Evolutionary conservation across 1,140 invertebrate species (phyloP), one percentile per base, ranked within the genome.

Genomic region (Samia ricini): DNA sequence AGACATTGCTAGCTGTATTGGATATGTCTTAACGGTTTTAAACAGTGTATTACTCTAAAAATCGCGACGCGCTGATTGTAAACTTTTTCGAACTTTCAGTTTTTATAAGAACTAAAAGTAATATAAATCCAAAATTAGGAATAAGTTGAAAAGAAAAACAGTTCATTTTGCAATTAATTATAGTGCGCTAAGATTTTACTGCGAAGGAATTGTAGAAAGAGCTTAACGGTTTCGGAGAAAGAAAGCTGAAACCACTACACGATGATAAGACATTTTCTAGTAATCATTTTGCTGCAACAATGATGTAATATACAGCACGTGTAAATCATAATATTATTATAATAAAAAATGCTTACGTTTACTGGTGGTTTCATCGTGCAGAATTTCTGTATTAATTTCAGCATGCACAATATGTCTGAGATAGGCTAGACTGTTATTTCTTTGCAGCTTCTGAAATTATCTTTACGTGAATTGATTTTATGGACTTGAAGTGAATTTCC

Each of bases 291-390:
- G 33, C 10, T 36, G 10, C 2, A 36, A 36, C 12, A 42, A 42
- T 42, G 33, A 42, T 42, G 33, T 42, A 42, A 42, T 42, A 42
- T 42, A 42, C 3, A 4, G n/a, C 1, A 29, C 1, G 26, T 29
- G 10, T 29, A 8, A 1, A 29, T 29, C 33, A 15, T 42, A n/a
- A n/a, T n/a, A 15, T 12, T 36, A 36, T 36, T 8, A 36, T 36
- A 36, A 36, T 48, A 12, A 64, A 64, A 73, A 76, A 66, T 20
- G 85, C 86, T 87, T 65, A 89, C 86, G 57, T 83, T 86, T n/a
- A 83, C 81, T 54, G 86, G 86, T 61, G 86, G 86, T 56, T 89
- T 89, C 86, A 89, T 89, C 15, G 63, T 86, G 70, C 71, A 83
- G 64, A 82, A 66, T 63, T 71, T 71, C 74, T 75, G 82, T 33